Base-by-base conservation (phyloP, 2,113 vertebrate genomes). In the Dendropsophus ebraccatus region DNA sequence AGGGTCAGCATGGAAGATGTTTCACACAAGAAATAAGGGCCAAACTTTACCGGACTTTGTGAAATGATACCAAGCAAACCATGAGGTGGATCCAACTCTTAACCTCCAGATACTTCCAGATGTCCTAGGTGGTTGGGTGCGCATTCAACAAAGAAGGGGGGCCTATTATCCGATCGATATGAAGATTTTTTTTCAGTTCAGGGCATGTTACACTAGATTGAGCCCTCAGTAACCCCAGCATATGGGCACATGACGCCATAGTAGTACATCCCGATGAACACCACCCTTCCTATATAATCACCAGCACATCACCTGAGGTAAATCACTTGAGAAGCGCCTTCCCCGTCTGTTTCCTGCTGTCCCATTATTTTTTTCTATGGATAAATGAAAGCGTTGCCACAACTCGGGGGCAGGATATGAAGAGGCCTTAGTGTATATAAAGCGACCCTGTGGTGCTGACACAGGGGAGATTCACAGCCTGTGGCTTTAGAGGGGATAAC, bases 1-100 rank as follows among this genome's bases (percentile, higher is more conserved):
- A 94, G 97, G 0, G 95, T 99, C 89, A 95, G 96, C 25, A 92
- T 96, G 95, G 97, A 99, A 92, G 97, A 99, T 93, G 96, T 99
- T 96, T 91, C 93, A 60, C 93, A 91, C 88, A 95, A 92, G 88
- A 94, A 95, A 49, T 94, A 91, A 95, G 21, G n/a, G 0, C 0
- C 70, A 56, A 65, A 25, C 9, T n/a, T 2, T 49, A 2, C 49
- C 49, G 69, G 77, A 87, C 69, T 49, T 37, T 32, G 35, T 49
- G 19, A 58, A 74, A 50, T 87, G 74, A 23, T 86, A 50, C 37
- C 45, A 74, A 50, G 78, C 23, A 72, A 47, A 47, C 17, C 50
- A 6, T 58, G 85, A 83, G 90, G 85, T 89, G 47, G 25, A 62
- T 28, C 82, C 77, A 62, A 56, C 54, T 69, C 62, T 1, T 60